Conservation (phyloP, 2,113 vertebrate genomes). For the Oreochromis niloticus region DNA sequence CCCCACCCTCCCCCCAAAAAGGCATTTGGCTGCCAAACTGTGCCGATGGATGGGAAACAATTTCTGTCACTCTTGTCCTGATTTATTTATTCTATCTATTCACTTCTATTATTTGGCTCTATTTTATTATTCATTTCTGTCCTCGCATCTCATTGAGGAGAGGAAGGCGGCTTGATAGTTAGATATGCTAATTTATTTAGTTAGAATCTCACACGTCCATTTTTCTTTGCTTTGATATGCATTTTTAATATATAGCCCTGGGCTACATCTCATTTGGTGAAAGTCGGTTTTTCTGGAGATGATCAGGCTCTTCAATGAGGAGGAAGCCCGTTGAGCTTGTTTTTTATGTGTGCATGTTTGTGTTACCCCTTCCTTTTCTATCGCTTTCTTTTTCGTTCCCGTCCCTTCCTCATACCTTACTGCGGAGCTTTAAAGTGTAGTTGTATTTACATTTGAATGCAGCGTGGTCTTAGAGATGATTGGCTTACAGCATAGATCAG, state of each 20-base stretch:
- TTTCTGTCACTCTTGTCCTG: conserved; percentile 3
- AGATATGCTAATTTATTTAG: conserved; percentile 85
- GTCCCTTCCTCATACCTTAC: conserved; percentile 79
- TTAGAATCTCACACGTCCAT: conserved; percentile 85
- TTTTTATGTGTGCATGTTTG: not conserved
- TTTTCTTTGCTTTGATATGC: conserved; percentile 98
- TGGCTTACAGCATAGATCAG: conserved; percentile 63
- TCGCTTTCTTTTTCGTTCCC: not conserved
- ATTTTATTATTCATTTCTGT: conserved; percentile 68
- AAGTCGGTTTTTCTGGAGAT: conserved; percentile 83
- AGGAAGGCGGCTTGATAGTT: conserved; percentile 67
- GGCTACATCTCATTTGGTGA: conserved; percentile 94
- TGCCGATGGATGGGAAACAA: not conserved
- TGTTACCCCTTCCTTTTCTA: not conserved
- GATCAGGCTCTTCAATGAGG: conserved; percentile 85
- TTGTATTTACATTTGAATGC: conserved; percentile 92
- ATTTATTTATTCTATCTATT: conserved; percentile 49
- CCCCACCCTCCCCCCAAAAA: not conserved
- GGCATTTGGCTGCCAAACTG: conserved; percentile 12
- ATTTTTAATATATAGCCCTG: conserved; percentile 93
- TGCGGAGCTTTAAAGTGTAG: conserved; percentile 71
- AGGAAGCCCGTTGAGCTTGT: conserved; percentile 77
- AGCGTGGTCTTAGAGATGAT: conserved; percentile 65
- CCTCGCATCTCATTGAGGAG: conserved; percentile 40
- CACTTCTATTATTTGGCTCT: conserved; percentile 55